phyloP scores from a whole-genome alignment of 2,888 invertebrate species.

The Machimus rusticus region DNA sequence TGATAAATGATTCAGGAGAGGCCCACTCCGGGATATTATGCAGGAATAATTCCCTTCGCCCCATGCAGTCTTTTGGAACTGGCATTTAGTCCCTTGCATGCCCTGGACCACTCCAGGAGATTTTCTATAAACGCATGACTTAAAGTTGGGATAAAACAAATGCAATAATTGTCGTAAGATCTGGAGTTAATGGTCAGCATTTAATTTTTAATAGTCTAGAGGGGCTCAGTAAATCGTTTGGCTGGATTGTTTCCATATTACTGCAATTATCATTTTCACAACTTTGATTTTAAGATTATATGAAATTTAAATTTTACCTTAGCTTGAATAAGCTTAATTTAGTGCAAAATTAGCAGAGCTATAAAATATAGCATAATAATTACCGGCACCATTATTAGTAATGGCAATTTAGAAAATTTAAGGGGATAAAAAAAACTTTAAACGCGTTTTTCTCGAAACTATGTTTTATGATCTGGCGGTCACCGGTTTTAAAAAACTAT shows the following conservation, averaged over 20 bases:
- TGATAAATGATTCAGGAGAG: slow-evolving; percentile 38
- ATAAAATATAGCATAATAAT: too few relatives aligned
- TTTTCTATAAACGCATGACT: neutral
- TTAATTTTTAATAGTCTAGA: neutral
- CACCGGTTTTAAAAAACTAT: too few relatives aligned
- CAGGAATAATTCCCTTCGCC: slow-evolving; percentile 8
- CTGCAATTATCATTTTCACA: neutral
- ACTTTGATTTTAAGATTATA: neutral
- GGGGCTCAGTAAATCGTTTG: neutral
- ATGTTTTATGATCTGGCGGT: too few relatives aligned
- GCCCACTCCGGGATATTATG: neutral
- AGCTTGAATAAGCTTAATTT: neutral
- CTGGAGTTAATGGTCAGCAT: neutral
- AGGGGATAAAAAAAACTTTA: too few relatives aligned
- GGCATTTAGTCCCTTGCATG: neutral
- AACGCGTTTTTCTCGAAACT: too few relatives aligned
- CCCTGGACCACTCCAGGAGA: neutral
- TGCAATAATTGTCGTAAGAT: neutral
- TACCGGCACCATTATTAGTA: too few relatives aligned
- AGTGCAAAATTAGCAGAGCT: neutral
- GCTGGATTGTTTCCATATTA: neutral
- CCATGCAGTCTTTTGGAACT: neutral
- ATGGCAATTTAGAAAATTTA: too few relatives aligned
- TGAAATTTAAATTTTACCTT: neutral
- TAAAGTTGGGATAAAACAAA: neutral